Base-by-base conservation (phyloP, 2,888 invertebrate genomes). In the Sturmia bella region DNA sequence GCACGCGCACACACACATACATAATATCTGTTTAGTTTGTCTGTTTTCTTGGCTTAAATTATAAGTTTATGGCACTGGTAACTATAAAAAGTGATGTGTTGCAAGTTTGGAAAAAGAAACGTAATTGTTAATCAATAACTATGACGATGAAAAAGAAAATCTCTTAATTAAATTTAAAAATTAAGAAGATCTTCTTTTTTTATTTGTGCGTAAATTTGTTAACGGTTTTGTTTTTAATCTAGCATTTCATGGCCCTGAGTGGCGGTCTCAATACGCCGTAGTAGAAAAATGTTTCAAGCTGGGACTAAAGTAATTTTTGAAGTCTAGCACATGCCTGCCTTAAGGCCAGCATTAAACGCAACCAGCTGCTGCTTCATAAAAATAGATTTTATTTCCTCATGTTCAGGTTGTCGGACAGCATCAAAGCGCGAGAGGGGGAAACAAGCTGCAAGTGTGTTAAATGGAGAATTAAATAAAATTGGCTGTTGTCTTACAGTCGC, bases 321-420 rank as follows among this genome's bases (percentile, higher is more conserved):
- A 76, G 52, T 61, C 17, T 69, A 63, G 69, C 76, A 76, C 69
- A 76, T 76, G 69, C 69, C n/a, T 69, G 76, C 76, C 76, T 48
- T 48, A 37, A 63, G 61, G 76, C 69, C 45, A 69, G 13, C 24
- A 54, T 54, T 76, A 17, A 52, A 45, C 21, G 24, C 45, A 76
- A 54, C 32, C 76, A 76, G 68, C 59, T 76, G 68, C 59, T 76
- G 76, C 76, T 76, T 4, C 12, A 39, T n/a, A 63, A 45, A 39
- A 69, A 45, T 13, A 54, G 24, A 6, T 54, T 69, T 54, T 52
- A 37, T 61, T 76, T 76, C 54, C 61, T 76, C 54, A 24, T 15
- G 27, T 5, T 9, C 12, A 39, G 70, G 48, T 39, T 61, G 50
- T 72, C 32, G 24, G 39, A 5, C 15, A 24, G 13, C 48, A 50